phyloP scores from a whole-genome alignment of 2,113 vertebrate species.

The Amphiprion percula region DNA sequence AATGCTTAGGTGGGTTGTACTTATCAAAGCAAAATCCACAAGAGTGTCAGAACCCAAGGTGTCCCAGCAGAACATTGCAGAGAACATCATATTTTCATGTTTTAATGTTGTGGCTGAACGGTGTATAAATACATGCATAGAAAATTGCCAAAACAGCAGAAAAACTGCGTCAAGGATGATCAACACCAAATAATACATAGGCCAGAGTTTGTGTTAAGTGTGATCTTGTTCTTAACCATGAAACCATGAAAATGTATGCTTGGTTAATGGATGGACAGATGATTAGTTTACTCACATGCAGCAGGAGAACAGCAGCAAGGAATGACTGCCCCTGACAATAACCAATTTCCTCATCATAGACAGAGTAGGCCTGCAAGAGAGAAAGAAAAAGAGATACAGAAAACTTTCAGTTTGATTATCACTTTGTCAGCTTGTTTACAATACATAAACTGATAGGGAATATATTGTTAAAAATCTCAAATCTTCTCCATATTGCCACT shows the following conservation, averaged over 20 bases:
- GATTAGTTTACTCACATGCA: constrained; percentile 91
- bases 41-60: no score
- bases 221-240: background rate
- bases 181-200: background rate
- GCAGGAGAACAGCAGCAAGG: constrained; percentile 94
- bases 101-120: no score
- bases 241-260: background rate
- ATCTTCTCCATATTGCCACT: background rate
- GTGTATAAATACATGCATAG: no score
- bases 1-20: no score
- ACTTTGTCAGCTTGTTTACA: background rate
- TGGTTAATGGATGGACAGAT: background rate
- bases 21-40: no score
- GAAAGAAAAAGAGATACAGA: constrained; percentile 31
- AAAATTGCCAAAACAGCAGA: no score
- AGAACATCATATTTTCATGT: no score
- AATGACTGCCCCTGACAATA: constrained; percentile 99
- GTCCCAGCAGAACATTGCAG: no score
- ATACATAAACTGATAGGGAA: background rate
- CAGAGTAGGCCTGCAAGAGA: constrained; percentile 92
- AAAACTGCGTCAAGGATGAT: background rate
- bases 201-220: background rate
- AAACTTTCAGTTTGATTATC: background rate
- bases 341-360: constrained; percentile 98
- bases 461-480: background rate